A percentile compares a stretch with the other conserved stretches of the same genome.
Evolutionary conservation across 2,888 invertebrate genomes (phyloP).

Genomic region (Byasa hedistus): DNA sequence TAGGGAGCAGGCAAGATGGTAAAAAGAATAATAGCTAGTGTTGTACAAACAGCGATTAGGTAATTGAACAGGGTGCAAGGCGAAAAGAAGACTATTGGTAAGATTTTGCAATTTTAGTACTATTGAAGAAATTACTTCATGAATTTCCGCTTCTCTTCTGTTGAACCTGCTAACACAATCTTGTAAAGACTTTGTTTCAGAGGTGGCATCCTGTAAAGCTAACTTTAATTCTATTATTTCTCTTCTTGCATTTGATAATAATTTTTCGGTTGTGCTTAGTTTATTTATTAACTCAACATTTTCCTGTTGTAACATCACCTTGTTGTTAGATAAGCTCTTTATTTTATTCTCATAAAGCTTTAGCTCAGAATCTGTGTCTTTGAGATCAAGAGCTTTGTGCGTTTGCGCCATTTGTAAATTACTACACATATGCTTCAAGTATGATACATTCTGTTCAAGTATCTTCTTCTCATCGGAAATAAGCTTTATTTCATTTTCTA

Average conservation of each 20-base stretch:
- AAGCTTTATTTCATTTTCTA: constrained; percentile 71
- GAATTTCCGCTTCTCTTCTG: constrained; percentile 51
- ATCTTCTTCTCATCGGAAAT: constrained; percentile 67
- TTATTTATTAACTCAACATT: constrained; percentile 80
- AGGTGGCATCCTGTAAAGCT: constrained; percentile 82
- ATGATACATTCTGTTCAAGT: constrained; percentile 66
- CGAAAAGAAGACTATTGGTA: not conserved
- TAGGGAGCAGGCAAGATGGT: not conserved
- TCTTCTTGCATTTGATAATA: constrained; percentile 84
- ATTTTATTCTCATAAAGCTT: constrained; percentile 73
- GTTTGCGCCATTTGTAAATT: constrained; percentile 58
- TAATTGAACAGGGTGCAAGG: not conserved
- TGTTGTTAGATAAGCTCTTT: constrained; percentile 71
- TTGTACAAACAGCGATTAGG: not conserved
- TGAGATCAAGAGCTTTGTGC: constrained; percentile 46
- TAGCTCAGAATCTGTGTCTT: constrained; percentile 62
- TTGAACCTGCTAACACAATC: constrained; percentile 67
- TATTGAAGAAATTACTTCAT: constrained; percentile 50
- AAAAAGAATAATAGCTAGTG: not conserved
- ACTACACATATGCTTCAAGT: constrained; percentile 70
- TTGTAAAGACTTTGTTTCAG: constrained; percentile 80
- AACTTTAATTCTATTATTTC: constrained; percentile 82
- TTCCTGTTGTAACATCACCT: constrained; percentile 83
- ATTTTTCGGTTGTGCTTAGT: constrained; percentile 80
- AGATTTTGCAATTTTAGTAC: not conserved